Base-by-base conservation (phyloP, 2,888 invertebrate species). In the Marasmarcha lunaedactyla region DNA sequence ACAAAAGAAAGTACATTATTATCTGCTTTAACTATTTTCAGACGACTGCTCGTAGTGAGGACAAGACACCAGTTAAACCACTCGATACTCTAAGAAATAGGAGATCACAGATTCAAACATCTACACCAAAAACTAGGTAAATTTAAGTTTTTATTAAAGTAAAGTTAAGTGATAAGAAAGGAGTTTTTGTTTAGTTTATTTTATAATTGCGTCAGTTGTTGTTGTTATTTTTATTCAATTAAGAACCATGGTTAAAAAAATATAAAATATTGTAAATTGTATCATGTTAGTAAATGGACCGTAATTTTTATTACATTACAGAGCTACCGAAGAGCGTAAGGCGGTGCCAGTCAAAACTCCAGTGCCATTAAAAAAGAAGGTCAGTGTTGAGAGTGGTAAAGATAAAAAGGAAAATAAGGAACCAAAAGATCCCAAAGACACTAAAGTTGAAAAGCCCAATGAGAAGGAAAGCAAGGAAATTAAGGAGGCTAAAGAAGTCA, bases 91-190 rank as follows among this genome's bases (percentile, higher is more conserved):
- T 57, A 13, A 63, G 65, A 44, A 61, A 46, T 37, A 60, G 54
- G 43, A 53, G 77, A 9, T 63, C 62, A 0, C 71, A 62, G 40
- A 45, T 76, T n/a, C 69, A 71, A 37, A 63, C 76, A 1, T 78
- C 81, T 0, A 78, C 81, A 1, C 77, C 81, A 12, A 79, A 81
- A 48, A 44, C 55, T 20, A 76, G 66, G 81, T 78, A 52, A 53
- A 34, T 25, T 6, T 25, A 5, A 6, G 9, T 25, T 25, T 6
- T 6, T 25, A 25, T 9, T 9, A 25, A 25, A 25, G 9, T 25
- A n/a, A n/a, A n/a, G n/a, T n/a, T n/a, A n/a, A n/a, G n/a, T n/a
- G n/a, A n/a, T n/a, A n/a, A n/a, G n/a, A n/a, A n/a, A n/a, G n/a
- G n/a, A n/a, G n/a, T n/a, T n/a, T n/a, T n/a, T n/a, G n/a, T n/a